Conservation (phyloP, 2,797 vertebrate genomes). For the Anguilla pacifica region DNA sequence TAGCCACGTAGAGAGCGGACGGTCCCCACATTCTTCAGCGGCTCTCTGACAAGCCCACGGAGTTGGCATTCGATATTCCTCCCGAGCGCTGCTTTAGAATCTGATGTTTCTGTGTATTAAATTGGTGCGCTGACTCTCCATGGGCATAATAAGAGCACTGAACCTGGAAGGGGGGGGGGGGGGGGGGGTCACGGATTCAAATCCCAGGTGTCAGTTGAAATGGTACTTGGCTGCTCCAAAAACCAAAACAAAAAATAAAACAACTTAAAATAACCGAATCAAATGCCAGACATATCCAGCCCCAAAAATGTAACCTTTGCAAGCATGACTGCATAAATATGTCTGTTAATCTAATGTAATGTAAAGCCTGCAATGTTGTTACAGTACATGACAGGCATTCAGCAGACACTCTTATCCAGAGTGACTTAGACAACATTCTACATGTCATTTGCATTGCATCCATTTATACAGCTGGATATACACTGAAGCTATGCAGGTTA, state of each 20-base stretch:
- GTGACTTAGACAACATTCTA: too few species aligned
- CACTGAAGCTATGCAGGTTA: too few species aligned
- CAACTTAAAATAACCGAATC: not conserved
- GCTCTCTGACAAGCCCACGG: conserved; percentile 5
- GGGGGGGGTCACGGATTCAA: too few species aligned
- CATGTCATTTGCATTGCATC: too few species aligned
- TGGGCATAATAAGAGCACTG: not conserved
- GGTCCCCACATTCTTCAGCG: conserved; percentile 10
- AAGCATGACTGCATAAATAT: not conserved
- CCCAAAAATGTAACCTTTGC: not conserved
- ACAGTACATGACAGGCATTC: too few species aligned
- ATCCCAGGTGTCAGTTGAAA: not conserved
- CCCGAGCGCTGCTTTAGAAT: not conserved
- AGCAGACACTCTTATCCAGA: too few species aligned
- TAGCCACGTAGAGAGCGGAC: not conserved
- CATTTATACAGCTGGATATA: too few species aligned
- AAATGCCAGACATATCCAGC: not conserved
- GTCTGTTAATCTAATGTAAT: not conserved
- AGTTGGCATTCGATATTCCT: not conserved
- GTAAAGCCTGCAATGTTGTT: not conserved
- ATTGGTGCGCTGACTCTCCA: not conserved
- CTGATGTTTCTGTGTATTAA: too few species aligned
- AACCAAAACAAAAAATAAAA: not conserved
- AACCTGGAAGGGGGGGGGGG: not conserved
- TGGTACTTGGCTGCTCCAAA: not conserved